These are phyloP conservation scores for Stenodema calcarata DNA, from an alignment of 2,888 invertebrate genomes.

Conservation along the genomic window DNA sequence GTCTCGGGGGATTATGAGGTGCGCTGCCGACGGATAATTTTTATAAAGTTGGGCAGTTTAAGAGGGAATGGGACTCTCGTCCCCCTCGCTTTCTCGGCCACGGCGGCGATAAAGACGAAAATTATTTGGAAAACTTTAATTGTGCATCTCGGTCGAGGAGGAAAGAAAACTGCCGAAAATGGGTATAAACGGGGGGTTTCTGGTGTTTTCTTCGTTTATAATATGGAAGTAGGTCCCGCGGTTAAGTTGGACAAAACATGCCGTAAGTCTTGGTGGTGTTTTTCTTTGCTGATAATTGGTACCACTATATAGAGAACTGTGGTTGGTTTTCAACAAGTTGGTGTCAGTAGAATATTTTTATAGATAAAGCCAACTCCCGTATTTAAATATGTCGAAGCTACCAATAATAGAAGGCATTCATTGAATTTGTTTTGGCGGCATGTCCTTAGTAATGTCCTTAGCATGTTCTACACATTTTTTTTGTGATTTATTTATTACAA, in stretches of 20 bases:
- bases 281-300: no score
- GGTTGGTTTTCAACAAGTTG: no score
- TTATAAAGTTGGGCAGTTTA: constrained; percentile 37
- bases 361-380: no score
- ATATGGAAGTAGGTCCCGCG: no score
- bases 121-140: constrained; percentile 43
- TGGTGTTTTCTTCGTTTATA: not conserved
- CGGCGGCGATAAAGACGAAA: constrained; percentile 18
- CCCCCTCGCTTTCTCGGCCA: not conserved
- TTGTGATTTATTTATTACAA: no score
- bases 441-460: no score
- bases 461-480: no score
- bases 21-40: constrained; percentile 29
- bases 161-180: not conserved
- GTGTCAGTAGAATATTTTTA: no score
- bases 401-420: no score
- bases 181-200: not conserved
- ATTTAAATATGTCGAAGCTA: no score
- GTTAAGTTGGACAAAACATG: not conserved
- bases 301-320: no score
- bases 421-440: no score
- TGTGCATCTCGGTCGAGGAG: not conserved
- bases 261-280: not conserved
- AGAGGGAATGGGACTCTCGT: not conserved
- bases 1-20: constrained; percentile 48